phyloP scores from a whole-genome alignment of 2,797 vertebrate genomes.

The Chromobotia macracanthus region DNA sequence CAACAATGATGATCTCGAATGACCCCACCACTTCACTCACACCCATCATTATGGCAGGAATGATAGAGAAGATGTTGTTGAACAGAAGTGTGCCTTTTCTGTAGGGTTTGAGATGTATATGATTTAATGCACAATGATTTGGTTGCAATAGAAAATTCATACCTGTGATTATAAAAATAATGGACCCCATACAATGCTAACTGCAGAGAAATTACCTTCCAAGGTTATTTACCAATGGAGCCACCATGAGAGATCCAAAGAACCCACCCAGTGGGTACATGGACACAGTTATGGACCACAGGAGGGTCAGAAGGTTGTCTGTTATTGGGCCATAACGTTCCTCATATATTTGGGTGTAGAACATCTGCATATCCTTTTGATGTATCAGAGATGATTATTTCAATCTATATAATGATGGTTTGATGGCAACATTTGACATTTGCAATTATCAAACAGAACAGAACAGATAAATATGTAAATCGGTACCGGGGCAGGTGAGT shows the following conservation, averaged over 20 bases:
- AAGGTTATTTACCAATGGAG: conserved; percentile 84
- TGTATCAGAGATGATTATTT: not conserved
- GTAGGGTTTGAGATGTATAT: conserved; percentile 4
- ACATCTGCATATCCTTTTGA: conserved; percentile 86
- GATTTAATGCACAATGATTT: not conserved
- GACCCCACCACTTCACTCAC: conserved; percentile 79
- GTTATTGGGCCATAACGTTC: conserved; percentile 67
- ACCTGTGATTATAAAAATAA: not conserved
- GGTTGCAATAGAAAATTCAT: not conserved
- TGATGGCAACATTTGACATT: not conserved
- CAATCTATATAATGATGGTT: not conserved
- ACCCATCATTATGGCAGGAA: conserved; percentile 91
- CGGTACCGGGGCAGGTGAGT: conserved; percentile 83
- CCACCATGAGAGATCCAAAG: conserved; percentile 90
- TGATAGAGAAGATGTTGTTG: conserved; percentile 93
- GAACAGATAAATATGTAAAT: not conserved
- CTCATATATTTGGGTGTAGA: conserved; percentile 84
- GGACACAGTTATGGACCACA: conserved; percentile 94
- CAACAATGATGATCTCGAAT: conserved; percentile 89
- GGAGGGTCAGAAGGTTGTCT: conserved; percentile 71
- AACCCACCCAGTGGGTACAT: conserved; percentile 93
- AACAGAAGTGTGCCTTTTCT: conserved; percentile 93
- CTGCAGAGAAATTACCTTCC: conserved; percentile 79
- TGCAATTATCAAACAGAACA: not conserved
- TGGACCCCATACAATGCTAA: not conserved